These are phyloP conservation scores for Edolisoma coerulescens DNA, from an alignment of 2,113 vertebrate genomes.

Conservation along the genomic window DNA sequence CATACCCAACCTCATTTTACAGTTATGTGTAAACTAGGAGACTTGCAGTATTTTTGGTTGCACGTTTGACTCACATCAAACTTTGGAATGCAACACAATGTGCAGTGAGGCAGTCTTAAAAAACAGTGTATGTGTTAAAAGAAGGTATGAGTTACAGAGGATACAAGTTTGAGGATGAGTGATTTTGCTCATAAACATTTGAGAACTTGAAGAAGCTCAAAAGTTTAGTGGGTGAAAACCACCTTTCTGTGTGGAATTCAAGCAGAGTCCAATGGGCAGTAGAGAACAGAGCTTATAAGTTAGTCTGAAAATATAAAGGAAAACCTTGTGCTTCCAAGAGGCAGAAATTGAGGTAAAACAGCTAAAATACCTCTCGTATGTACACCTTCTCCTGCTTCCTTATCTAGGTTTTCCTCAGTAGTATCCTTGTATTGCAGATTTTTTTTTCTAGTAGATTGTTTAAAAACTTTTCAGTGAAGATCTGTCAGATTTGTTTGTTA, in stretches of 20 bases:
- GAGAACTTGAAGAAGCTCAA: neutral
- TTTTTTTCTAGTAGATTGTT: neutral
- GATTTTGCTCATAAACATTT: neutral
- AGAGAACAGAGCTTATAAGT: neutral
- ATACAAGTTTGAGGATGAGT: neutral
- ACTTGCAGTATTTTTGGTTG: neutral
- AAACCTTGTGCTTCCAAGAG: neutral
- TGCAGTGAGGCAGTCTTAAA: neutral
- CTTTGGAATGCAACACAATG: neutral
- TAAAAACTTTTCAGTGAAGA: neutral
- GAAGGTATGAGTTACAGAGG: neutral
- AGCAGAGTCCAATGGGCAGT: neutral
- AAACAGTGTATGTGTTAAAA: neutral
- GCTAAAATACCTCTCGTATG: neutral
- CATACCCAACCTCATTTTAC: neutral
- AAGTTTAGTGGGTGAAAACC: neutral
- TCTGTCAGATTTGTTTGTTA: neutral
- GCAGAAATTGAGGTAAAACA: neutral
- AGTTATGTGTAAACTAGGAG: neutral
- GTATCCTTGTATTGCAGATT: neutral
- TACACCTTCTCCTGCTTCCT: neutral
- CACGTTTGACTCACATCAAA: neutral
- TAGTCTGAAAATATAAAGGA: neutral
- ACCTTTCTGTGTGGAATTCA: neutral
- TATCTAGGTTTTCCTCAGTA: neutral